phyloP scores from a whole-genome alignment of 30 jellyfish, hydroid and myxozoan genomes.

The Turritopsis dohrnii region DNA sequence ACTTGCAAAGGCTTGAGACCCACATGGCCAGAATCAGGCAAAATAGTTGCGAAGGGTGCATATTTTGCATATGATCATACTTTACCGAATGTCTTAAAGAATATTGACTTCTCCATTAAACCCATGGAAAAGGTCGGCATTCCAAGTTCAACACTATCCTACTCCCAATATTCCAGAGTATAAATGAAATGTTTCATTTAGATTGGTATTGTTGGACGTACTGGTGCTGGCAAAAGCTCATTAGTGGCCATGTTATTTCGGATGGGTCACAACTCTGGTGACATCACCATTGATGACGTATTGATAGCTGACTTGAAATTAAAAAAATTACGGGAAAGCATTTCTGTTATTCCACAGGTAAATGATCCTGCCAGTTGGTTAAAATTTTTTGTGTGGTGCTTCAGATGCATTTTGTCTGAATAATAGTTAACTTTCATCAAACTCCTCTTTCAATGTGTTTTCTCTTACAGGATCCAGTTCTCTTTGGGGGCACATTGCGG shows the following conservation, averaged over 20 bases:
- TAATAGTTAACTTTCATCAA: no score
- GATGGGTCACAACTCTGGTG: constrained; percentile 53
- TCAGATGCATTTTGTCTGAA: no score
- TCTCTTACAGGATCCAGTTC: constrained; percentile 72
- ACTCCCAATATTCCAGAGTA: background rate
- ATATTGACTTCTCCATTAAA: constrained; percentile 27
- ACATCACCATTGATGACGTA: constrained; percentile 57
- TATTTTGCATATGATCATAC: constrained; percentile 63
- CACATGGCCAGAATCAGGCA: constrained; percentile 69
- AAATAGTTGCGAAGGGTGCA: constrained; percentile 62
- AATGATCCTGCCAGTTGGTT: no score
- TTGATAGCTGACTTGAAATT: constrained; percentile 41
- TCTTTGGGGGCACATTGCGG: constrained; percentile 76
- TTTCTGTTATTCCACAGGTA: constrained; percentile 94
- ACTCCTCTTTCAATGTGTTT: background rate
- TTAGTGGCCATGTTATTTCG: constrained; percentile 60
- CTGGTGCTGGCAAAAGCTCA: constrained; percentile 92
- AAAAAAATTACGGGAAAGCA: constrained; percentile 41
- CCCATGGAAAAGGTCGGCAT: constrained; percentile 42
- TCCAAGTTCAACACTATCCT: background rate
- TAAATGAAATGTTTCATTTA: background rate
- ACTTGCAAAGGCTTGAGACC: constrained; percentile 8
- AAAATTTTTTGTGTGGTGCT: no score
- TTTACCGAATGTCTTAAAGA: constrained; percentile 58
- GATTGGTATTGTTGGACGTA: constrained; percentile 85